phyloP scores from a whole-genome alignment of 2,113 vertebrate genomes.

The Dicaeum eximium region DNA sequence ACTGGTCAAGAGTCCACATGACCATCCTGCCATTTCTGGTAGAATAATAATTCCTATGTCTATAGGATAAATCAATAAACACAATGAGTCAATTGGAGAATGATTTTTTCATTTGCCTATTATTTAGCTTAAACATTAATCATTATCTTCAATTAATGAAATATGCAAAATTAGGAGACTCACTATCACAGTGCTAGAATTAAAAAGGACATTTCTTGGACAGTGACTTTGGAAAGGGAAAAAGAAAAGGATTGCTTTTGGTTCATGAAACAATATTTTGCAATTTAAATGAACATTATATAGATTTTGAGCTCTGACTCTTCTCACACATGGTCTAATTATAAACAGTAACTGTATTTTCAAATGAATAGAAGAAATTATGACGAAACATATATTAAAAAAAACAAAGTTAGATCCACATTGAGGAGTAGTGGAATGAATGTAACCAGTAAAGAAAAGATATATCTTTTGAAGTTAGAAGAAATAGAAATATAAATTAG shows the following conservation, averaged over 20 bases:
- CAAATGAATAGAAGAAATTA: slow-evolving; percentile 26
- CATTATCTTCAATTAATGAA: not conserved
- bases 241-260: not conserved
- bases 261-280: slow-evolving; percentile 24
- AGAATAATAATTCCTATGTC: not conserved
- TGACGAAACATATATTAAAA: slow-evolving; percentile 24
- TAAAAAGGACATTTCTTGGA: not conserved
- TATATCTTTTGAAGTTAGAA: slow-evolving; percentile 15
- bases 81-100: not conserved
- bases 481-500: slow-evolving; percentile 25
- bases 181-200: not conserved
- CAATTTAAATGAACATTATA: slow-evolving; percentile 37
- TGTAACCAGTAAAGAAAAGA: not conserved
- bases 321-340: not conserved
- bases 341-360: not conserved
- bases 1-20: not conserved
- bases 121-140: slow-evolving; percentile 11
- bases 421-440: slow-evolving; percentile 9
- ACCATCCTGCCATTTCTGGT: not conserved
- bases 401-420: not conserved
- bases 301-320: slow-evolving; percentile 34
- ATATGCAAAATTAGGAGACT: not conserved
- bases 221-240: not conserved
- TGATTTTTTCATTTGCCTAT: not conserved
- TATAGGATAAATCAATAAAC: not conserved